phyloP scores from a whole-genome alignment of 2,797 vertebrate genomes.

The Hozukius guyotensis region DNA sequence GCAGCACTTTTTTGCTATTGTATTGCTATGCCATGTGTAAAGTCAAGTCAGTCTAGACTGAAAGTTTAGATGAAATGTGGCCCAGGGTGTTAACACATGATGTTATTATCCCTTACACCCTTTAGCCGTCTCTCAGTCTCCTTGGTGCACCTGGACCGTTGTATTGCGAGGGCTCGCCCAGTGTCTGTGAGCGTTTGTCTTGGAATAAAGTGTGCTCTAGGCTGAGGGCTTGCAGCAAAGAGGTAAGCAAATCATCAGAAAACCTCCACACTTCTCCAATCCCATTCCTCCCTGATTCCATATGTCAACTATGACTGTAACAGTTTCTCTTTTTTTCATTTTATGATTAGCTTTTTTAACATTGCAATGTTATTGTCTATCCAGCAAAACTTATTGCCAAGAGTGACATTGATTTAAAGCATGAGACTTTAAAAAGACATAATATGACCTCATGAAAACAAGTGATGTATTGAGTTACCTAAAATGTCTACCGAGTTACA shows the following conservation, averaged over 20 bases:
- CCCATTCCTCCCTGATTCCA: slow-evolving; percentile 55
- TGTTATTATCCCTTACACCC: slow-evolving; percentile 81
- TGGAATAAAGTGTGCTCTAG: slow-evolving; percentile 82
- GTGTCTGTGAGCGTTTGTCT: slow-evolving; percentile 77
- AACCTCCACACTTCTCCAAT: slow-evolving; percentile 60
- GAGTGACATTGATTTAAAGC: neutral
- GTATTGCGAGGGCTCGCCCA: slow-evolving; percentile 68
- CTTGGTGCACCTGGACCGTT: slow-evolving; percentile 78
- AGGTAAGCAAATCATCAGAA: slow-evolving; percentile 77
- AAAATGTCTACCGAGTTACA: neutral
- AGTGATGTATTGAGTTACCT: neutral
- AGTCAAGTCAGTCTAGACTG: slow-evolving; percentile 54
- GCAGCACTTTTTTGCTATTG: slow-evolving; percentile 17
- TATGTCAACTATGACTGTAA: slow-evolving; percentile 41
- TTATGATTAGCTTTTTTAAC: slow-evolving; percentile 4
- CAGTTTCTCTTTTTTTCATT: slow-evolving; percentile 13
- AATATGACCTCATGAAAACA: neutral
- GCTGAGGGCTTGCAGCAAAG: slow-evolving; percentile 72
- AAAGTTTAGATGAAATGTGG: slow-evolving; percentile 58
- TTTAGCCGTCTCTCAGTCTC: slow-evolving; percentile 80
- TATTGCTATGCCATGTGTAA: slow-evolving; percentile 56
- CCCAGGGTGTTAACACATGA: slow-evolving; percentile 75
- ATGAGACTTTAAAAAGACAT: neutral
- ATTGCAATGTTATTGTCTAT: slow-evolving; percentile 13
- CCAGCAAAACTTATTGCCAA: neutral